A percentile compares a stretch with the other conserved stretches of the same genome.
Conservation (phyloP, 1,140 invertebrate genomes). For the Plectus sambesii region DNA sequence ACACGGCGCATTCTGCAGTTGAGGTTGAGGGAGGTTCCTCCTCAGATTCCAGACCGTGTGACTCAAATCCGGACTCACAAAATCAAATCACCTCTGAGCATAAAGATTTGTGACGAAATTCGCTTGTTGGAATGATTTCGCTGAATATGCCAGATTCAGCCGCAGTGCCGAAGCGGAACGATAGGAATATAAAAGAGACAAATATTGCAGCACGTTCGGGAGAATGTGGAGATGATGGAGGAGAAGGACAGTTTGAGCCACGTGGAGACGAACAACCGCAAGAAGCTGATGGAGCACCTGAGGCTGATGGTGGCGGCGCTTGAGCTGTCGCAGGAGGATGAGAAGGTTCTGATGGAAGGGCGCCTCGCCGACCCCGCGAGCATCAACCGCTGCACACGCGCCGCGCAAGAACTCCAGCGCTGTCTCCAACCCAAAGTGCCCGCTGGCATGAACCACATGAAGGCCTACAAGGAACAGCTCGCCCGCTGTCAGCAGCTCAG, state of each 20-base stretch:
- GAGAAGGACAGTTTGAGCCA: constrained; percentile 79
- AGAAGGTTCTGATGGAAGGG: constrained; percentile 60
- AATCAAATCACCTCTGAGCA: no score
- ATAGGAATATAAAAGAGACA: not conserved
- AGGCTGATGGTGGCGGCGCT: constrained; percentile 52
- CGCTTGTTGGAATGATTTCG: constrained; percentile 46
- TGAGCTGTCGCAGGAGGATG: constrained; percentile 38
- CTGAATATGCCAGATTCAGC: not conserved
- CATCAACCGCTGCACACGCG: constrained; percentile 62
- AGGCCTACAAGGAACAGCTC: constrained; percentile 25
- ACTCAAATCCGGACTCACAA: no score
- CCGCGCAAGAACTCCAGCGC: constrained; percentile 64
- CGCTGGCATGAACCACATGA: constrained; percentile 40
- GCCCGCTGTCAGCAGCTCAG: constrained; percentile 17
- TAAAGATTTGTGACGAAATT: constrained; percentile 66
- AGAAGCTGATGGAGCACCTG: constrained; percentile 63
- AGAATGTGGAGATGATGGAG: constrained; percentile 76
- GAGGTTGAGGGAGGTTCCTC: no score
- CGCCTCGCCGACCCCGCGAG: constrained; percentile 63
- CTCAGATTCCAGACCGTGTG: no score
- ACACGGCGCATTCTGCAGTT: no score
- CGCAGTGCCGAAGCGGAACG: not conserved
- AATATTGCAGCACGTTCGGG: constrained; percentile 58
- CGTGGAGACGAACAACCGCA: constrained; percentile 70
- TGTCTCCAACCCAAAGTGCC: constrained; percentile 61